These are phyloP conservation scores for Lithobates pipiens DNA, from an alignment of 2,797 vertebrate species.

Conservation along the genomic window DNA sequence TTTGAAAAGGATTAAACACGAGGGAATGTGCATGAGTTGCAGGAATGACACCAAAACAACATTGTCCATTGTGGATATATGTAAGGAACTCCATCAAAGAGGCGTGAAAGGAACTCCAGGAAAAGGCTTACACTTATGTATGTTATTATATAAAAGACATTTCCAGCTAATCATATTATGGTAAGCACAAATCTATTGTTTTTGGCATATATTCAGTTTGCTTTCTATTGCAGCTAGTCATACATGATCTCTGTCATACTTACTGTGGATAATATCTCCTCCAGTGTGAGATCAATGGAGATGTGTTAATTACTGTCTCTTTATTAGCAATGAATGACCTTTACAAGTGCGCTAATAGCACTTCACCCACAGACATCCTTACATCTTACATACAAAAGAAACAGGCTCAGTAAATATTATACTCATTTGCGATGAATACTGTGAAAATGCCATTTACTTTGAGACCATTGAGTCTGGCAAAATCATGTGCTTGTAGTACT, in stretches of 20 bases:
- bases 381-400: not conserved
- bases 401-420: not conserved
- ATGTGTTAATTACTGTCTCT: not conserved
- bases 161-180: not conserved
- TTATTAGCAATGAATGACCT: slow-evolving; percentile 14
- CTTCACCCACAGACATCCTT: slow-evolving; percentile 10
- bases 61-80: too few species aligned
- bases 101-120: too few species aligned
- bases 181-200: not conserved
- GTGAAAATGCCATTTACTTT: too few species aligned
- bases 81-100: too few species aligned
- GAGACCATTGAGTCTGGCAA: too few species aligned
- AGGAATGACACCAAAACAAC: too few species aligned
- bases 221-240: not conserved
- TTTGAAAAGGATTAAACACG: too few species aligned
- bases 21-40: too few species aligned
- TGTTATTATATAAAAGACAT: too few species aligned
- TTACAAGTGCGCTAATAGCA: not conserved
- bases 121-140: too few species aligned
- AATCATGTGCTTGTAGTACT: too few species aligned
- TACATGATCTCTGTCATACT: not conserved
- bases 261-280: not conserved
- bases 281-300: not conserved
- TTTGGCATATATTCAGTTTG: not conserved
- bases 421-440: too few species aligned